These are phyloP conservation scores for Bedellia somnulentella DNA, from an alignment of 2,888 invertebrate genomes.

Conservation along the genomic window DNA sequence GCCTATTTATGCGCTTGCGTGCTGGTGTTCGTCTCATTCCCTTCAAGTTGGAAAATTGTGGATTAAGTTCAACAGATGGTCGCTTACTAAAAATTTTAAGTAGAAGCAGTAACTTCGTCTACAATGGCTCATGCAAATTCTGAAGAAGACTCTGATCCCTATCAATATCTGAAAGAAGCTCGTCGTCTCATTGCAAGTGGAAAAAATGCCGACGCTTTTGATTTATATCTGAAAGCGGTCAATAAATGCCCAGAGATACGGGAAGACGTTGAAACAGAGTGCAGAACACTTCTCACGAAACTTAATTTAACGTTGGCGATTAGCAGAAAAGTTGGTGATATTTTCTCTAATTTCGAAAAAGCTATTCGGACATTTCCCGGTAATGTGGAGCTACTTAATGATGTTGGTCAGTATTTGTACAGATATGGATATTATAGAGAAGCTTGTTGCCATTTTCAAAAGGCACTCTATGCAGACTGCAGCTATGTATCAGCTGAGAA, in stretches of 20 bases:
- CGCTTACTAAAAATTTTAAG: too few species aligned
- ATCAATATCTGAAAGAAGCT: too few species aligned
- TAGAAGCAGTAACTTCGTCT: too few species aligned
- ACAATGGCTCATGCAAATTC: too few species aligned
- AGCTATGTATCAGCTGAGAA: constrained; percentile 63
- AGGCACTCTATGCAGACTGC: constrained; percentile 47
- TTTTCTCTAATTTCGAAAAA: constrained; percentile 27
- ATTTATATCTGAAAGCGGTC: constrained; percentile 27
- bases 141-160: too few species aligned
- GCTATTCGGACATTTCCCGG: constrained; percentile 25
- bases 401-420: constrained; percentile 37
- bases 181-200: too few species aligned
- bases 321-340: constrained; percentile 22
- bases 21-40: too few species aligned
- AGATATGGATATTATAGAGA: constrained; percentile 58
- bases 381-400: constrained; percentile 28
- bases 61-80: too few species aligned
- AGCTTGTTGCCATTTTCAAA: constrained; percentile 60
- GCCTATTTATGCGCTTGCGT: too few species aligned
- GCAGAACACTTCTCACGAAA: constrained; percentile 20
- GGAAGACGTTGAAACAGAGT: constrained; percentile 21
- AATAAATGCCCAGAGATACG: constrained; percentile 20
- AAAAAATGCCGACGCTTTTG: constrained; percentile 25
- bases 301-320: constrained; percentile 20
- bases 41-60: too few species aligned